Evolutionary conservation across 1,140 invertebrate genomes (phyloP).

Genomic region (Anoplolepis gracilipes): DNA sequence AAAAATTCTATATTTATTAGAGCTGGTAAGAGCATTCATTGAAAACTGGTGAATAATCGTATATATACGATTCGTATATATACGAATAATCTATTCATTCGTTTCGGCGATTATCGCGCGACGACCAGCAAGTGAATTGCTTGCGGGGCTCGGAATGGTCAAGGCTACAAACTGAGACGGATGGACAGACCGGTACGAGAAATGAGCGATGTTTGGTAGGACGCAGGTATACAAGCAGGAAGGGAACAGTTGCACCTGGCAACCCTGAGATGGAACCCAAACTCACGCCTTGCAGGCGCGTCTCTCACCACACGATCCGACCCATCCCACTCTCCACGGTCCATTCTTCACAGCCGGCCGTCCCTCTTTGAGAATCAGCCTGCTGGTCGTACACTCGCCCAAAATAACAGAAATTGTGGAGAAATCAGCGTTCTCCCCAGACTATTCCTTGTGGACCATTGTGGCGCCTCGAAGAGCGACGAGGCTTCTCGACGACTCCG

Average conservation of each 20-base stretch:
- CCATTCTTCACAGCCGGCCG: slow-evolving; percentile 58
- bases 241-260: slow-evolving; percentile 65
- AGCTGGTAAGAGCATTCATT: background rate
- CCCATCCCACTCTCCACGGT: slow-evolving; percentile 28
- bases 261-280: slow-evolving; percentile 24
- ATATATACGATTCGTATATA: background rate
- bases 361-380: slow-evolving; percentile 29
- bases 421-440: slow-evolving; percentile 51
- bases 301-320: background rate
- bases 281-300: slow-evolving; percentile 66
- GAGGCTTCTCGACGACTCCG: background rate
- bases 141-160: slow-evolving; percentile 5
- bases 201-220: slow-evolving; percentile 53
- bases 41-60: slow-evolving; percentile 26
- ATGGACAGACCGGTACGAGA: slow-evolving; percentile 15
- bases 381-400: slow-evolving; percentile 13
- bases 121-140: slow-evolving; percentile 13
- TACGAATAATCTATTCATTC: slow-evolving; percentile 23
- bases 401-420: slow-evolving; percentile 67
- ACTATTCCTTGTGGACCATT: background rate
- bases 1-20: background rate
- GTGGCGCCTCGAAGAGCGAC: slow-evolving; percentile 15
- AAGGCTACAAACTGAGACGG: slow-evolving; percentile 27
- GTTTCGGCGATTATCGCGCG: slow-evolving; percentile 31
- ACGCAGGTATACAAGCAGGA: slow-evolving; percentile 61